These are phyloP conservation scores for Brachionus angularis DNA, from an alignment of 1,140 invertebrate species.

Conservation along the genomic window DNA sequence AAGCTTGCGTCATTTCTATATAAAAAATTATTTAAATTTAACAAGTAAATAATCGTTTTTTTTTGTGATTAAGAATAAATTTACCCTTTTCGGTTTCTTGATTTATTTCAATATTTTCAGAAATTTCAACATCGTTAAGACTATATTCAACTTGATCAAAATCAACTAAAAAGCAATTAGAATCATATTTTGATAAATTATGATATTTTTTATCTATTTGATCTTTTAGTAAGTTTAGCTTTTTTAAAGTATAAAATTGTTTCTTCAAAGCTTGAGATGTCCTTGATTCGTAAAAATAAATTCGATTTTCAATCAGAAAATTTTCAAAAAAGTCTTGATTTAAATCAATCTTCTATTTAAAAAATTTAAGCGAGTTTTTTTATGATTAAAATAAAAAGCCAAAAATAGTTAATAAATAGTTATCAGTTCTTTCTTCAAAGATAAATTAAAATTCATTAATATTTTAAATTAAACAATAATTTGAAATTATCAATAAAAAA, in stretches of 20 bases:
- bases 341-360: neutral
- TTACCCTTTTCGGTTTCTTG: neutral
- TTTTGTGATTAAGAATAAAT: neutral
- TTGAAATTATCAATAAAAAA: too few relatives aligned
- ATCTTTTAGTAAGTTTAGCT: constrained; percentile 13
- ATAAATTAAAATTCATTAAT: too few relatives aligned
- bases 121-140: constrained; percentile 15
- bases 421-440: too few relatives aligned
- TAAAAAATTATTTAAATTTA: neutral
- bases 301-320: constrained; percentile 24
- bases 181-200: neutral
- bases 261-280: neutral
- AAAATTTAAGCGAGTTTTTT: too few relatives aligned
- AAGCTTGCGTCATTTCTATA: neutral
- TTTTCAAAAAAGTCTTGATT: constrained; percentile 25
- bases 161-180: neutral
- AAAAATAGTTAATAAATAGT: too few relatives aligned
- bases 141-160: constrained; percentile 3
- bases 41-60: neutral
- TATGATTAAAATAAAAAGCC: too few relatives aligned
- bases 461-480: too few relatives aligned
- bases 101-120: neutral
- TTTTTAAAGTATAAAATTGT: constrained; percentile 12
- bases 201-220: neutral
- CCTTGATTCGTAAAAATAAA: neutral